These are phyloP conservation scores for Stichopus horrens DNA, from an alignment of 53 echinoderm and acorn worm species.

Conservation along the genomic window DNA sequence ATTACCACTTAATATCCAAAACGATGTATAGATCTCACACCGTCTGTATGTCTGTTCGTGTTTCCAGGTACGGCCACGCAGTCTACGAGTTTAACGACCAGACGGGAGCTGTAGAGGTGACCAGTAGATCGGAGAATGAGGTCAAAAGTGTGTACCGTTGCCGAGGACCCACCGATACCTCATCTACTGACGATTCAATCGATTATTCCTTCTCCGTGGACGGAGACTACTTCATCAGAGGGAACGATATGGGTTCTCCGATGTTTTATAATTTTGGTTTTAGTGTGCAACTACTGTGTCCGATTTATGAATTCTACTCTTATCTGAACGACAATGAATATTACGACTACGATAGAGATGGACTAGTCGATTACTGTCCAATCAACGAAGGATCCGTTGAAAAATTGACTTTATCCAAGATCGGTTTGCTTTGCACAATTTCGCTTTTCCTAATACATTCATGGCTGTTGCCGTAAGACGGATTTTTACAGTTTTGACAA, in stretches of 20 bases:
- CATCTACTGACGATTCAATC: background rate
- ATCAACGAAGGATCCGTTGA: background rate
- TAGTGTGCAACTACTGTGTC: background rate
- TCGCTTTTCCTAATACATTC: background rate
- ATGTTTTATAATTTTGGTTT: background rate
- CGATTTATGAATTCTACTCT: background rate
- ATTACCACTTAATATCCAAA: background rate
- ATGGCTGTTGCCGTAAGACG: background rate
- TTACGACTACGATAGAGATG: conserved; percentile 17
- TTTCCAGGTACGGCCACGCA: conserved; percentile 18
- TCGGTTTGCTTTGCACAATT: background rate
- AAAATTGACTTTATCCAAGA: background rate
- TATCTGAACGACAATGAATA: background rate
- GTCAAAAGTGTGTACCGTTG: conserved; percentile 29
- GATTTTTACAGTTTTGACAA: no score
- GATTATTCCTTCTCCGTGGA: background rate
- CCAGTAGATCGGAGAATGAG: background rate
- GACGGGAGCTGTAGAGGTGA: conserved; percentile 12
- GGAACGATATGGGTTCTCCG: background rate
- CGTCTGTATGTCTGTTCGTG: background rate
- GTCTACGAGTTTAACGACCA: conserved; percentile 19
- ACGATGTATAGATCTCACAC: background rate
- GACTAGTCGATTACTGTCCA: background rate
- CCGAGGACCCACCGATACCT: conserved; percentile 11
- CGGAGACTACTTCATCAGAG: background rate